Evolutionary conservation across 2,888 invertebrate species (phyloP), one percentile per base, ranked within the genome.

Genomic region (Drosophila colorata): DNA sequence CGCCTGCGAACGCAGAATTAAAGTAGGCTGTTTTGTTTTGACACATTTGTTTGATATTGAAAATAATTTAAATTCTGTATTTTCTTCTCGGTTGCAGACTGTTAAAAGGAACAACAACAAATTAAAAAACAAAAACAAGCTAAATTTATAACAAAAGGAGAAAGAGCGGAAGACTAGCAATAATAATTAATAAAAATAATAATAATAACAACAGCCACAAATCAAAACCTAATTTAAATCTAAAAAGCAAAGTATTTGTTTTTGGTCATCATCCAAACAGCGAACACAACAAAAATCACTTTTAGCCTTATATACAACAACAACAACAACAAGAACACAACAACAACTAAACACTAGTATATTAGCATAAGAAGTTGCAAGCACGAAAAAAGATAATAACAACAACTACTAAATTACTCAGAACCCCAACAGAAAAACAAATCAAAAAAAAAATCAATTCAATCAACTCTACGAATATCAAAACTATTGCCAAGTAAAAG

Each of bases 261-360:
- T 74, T 65, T 76, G 52, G 57, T 64, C 35, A 59, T 58, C 51
- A 74, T 59, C 25, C 28, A 63, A 51, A 58, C 55, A 55, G 43
- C 55, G 41, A 64, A 64, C 47, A 66, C 44, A 67, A 66, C 33
- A 67, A 67, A 55, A 82, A 77, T 74, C 87, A 81, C 80, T 67
- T 67, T 69, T 52, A 87, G 84, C 81, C 87, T 81, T 87, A 81
- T 81, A 81, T 87, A 87, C 81, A 87, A 68, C 41, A 58, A 61
- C 13, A 25, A 46, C 33, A 47, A 65, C 44, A 58, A 65, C 28
- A 61, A 44, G 1, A 49, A 31, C 31, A 37, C 28, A 61, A 59
- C 18, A 53, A 57, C 13, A 61, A 71, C 13, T 38, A 64, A 66
- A 67, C 46, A 67, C 43, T 80, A 76, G 38, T 52, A 48, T 68